These are phyloP conservation scores for Carabus problematicus DNA, from an alignment of 2,888 invertebrate species.

Conservation along the genomic window DNA sequence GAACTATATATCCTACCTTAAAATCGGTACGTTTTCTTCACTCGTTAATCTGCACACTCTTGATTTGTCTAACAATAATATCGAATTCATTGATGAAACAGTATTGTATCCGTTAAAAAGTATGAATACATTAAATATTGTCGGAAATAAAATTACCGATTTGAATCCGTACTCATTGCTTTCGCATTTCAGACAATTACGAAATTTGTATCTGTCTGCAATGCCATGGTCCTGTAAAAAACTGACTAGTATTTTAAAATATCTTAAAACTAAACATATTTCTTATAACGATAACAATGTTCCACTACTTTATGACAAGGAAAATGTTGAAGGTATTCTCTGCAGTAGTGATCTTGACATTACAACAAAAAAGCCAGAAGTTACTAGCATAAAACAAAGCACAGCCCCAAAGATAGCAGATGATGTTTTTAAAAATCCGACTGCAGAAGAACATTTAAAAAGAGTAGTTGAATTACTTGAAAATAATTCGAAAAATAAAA, in stretches of 20 bases:
- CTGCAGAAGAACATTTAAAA: no score
- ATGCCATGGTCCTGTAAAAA: slow-evolving; percentile 2
- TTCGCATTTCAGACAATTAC: not conserved
- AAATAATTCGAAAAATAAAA: no score
- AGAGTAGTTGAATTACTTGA: no score
- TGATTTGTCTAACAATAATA: slow-evolving; percentile 15
- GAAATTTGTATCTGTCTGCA: not conserved
- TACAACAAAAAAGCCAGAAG: no score
- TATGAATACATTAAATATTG: not conserved
- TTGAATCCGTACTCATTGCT: not conserved
- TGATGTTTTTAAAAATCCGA: no score
- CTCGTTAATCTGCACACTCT: not conserved
- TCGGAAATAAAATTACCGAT: slow-evolving; percentile 9
- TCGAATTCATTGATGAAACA: slow-evolving; percentile 4
- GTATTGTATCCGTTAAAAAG: slow-evolving; percentile 3
- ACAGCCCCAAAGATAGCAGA: no score
- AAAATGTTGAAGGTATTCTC: not conserved
- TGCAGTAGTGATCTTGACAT: not conserved
- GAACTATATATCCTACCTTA: not conserved
- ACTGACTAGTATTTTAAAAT: not conserved
- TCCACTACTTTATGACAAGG: not conserved
- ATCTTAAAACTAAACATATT: not conserved
- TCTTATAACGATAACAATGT: not conserved
- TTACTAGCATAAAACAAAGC: no score
- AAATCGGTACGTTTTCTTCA: slow-evolving; percentile 9